Evolutionary conservation across 1,140 invertebrate species (phyloP), one percentile per base, ranked within the genome.

Genomic region (Papilio dardanus): DNA sequence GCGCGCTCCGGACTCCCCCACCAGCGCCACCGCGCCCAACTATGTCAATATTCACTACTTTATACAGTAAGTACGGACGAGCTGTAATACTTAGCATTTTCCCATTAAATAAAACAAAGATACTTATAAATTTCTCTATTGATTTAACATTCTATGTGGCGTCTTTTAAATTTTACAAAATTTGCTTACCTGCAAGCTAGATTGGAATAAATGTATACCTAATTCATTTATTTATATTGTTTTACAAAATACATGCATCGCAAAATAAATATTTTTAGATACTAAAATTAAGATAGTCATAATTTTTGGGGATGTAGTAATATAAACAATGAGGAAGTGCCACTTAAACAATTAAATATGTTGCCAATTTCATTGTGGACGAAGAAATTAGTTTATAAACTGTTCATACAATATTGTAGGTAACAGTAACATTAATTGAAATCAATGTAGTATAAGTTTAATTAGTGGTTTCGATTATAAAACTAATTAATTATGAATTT

Each of bases 11-110:
- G 96, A 97, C 89, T 96, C 96, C 50, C 96, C 96, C 65, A 83
- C 87, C 42, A 79, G 79, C 33, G 95, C 96, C 79, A 94, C 96
- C 88, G 95, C 95, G 71, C 96, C 96, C 77, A 98, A 97, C 93
- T 98, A 98, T 93, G 97, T 98, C 87, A 98, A 98, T 91, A 98
- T 98, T 93, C 97, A 98, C 88, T 98, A 97, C 89, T 98, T 98
- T 84, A 95, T 98, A 86, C 95, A 96, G 96, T 97, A 91, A 95
- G 95, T 95, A 66, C 73, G 37, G 40, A 37, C 35, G 7, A 37
- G 7, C 35, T 37, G 6, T 46, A 46, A 0, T 6, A 46, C 42
- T 6, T 46, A 46, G 4, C 16, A 46, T 0, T 46, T 16, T 37
- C 35, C 35, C 35, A 7, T 37, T 37, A 37, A 37, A 8, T 37